These are phyloP conservation scores for Pagrus major DNA, from an alignment of 2,113 vertebrate species.

Conservation along the genomic window DNA sequence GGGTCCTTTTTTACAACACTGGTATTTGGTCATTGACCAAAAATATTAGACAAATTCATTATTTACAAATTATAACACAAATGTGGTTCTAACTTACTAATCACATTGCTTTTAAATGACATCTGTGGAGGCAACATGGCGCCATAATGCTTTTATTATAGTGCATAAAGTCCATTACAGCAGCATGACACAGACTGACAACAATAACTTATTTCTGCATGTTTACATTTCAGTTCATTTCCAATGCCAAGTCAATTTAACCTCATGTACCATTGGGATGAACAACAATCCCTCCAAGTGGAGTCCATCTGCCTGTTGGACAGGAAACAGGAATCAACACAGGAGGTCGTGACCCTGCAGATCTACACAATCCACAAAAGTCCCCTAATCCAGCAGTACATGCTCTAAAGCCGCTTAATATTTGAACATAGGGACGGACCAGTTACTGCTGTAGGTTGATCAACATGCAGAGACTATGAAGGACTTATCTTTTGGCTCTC, in stretches of 20 bases:
- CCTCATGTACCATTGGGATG: slow-evolving; percentile 26
- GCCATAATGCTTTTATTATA: neutral
- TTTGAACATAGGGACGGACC: slow-evolving; percentile 40
- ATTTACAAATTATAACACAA: too few relatives aligned
- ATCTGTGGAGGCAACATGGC: slow-evolving; percentile 19
- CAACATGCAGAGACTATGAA: slow-evolving; percentile 23
- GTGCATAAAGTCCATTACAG: slow-evolving; percentile 7
- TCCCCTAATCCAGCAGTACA: slow-evolving; percentile 67
- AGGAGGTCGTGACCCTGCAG: slow-evolving; percentile 42
- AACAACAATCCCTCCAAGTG: slow-evolving; percentile 35
- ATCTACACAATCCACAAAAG: slow-evolving; percentile 60
- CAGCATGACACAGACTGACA: neutral
- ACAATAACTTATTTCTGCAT: slow-evolving; percentile 18
- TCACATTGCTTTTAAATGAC: neutral
- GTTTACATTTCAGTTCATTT: slow-evolving; percentile 37
- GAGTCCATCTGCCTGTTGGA: slow-evolving; percentile 16
- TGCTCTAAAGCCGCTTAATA: slow-evolving; percentile 76
- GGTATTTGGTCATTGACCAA: too few relatives aligned
- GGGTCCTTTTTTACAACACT: too few relatives aligned
- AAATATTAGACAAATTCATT: too few relatives aligned
- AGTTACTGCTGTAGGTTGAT: slow-evolving; percentile 41
- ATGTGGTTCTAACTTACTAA: neutral
- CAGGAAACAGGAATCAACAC: slow-evolving; percentile 10
- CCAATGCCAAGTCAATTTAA: slow-evolving; percentile 53
- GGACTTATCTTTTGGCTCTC: slow-evolving; percentile 40